phyloP scores from a whole-genome alignment of 2,888 invertebrate species.

The Morpho achilles region DNA sequence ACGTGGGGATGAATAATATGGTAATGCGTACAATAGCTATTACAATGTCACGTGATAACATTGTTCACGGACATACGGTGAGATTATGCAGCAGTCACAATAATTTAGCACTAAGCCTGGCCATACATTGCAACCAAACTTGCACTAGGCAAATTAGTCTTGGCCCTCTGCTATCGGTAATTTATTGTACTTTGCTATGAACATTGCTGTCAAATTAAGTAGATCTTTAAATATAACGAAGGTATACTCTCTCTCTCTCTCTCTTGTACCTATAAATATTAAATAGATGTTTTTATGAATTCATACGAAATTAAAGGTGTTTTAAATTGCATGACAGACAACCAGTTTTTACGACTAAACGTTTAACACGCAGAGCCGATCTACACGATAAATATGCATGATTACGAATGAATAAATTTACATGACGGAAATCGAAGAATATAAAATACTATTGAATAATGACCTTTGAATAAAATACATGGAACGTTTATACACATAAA shows the following conservation, averaged over 20 bases:
- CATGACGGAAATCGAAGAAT: slow-evolving; percentile 19
- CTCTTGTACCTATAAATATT: too few species aligned
- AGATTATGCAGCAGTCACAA: slow-evolving; percentile 27
- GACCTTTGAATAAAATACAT: not conserved
- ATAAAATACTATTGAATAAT: slow-evolving; percentile 16
- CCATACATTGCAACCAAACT: slow-evolving; percentile 17
- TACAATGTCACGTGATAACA: slow-evolving; percentile 24
- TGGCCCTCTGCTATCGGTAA: slow-evolving; percentile 17
- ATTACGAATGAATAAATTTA: slow-evolving; percentile 10
- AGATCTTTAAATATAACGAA: slow-evolving; percentile 1
- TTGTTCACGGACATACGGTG: slow-evolving; percentile 20
- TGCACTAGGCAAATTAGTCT: slow-evolving; percentile 23
- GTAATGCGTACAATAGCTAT: slow-evolving; percentile 16
- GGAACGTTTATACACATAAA: too few species aligned
- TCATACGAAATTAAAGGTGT: too few species aligned
- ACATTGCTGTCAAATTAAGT: not conserved
- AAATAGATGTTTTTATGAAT: too few species aligned
- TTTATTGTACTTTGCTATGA: slow-evolving; percentile 19
- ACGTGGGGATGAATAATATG: slow-evolving; percentile 5
- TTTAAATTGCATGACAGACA: too few species aligned
- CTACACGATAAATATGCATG: slow-evolving; percentile 19
- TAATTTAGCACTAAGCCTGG: slow-evolving; percentile 24
- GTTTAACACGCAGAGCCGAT: slow-evolving; percentile 12
- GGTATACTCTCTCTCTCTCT: too few species aligned
- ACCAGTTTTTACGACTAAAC: slow-evolving; percentile 6